Percentiles rank a stretch among this genome's conserved stretches.
Conservation (phyloP, 2,113 vertebrate genomes). For the Hassar affinis region DNA sequence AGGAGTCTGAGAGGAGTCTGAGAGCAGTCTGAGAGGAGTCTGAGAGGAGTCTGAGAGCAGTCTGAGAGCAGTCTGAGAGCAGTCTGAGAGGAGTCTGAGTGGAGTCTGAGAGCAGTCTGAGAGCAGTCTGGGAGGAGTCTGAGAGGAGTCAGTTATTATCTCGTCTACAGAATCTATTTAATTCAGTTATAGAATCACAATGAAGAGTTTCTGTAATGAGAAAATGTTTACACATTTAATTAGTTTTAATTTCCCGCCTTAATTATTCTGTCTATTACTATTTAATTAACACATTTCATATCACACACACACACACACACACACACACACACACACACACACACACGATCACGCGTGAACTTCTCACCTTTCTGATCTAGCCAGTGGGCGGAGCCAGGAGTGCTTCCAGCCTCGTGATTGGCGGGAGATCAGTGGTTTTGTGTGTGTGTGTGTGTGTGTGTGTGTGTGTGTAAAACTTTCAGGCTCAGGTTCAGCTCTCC, state of each 20-base stretch:
- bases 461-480: neutral
- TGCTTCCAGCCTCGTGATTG: slow-evolving; percentile 74
- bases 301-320: too few relatives aligned
- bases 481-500: slow-evolving; percentile 79
- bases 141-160: too few relatives aligned
- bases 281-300: neutral
- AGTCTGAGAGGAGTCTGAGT: too few relatives aligned
- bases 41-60: too few relatives aligned
- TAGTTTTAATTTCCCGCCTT: neutral
- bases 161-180: too few relatives aligned
- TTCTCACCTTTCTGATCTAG: slow-evolving; percentile 39
- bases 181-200: too few relatives aligned
- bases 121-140: too few relatives aligned
- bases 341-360: slow-evolving; percentile 33
- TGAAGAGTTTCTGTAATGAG: too few relatives aligned
- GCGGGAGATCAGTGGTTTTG: slow-evolving; percentile 61
- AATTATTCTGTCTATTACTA: neutral
- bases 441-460: neutral
- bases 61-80: too few relatives aligned
- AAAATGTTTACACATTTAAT: neutral
- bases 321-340: slow-evolving; percentile 9
- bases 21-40: too few relatives aligned
- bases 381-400: slow-evolving; percentile 70
- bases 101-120: too few relatives aligned
- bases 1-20: too few relatives aligned